Evolutionary conservation across 1,140 invertebrate species (phyloP).

Genomic region (Aphaenogaster floridana): DNA sequence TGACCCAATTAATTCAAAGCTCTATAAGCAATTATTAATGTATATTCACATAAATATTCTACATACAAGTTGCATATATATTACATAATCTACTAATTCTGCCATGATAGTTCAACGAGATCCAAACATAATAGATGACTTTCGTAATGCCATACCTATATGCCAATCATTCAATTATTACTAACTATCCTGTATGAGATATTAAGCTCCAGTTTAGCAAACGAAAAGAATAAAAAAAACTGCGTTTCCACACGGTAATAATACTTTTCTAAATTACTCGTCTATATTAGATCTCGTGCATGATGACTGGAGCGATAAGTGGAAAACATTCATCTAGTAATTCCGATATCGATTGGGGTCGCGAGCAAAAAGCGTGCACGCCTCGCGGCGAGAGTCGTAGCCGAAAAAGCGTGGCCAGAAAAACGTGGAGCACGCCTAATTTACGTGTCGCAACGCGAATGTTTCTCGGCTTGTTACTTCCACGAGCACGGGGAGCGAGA

Average conservation of each 20-base stretch:
- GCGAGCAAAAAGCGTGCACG: conserved; percentile 14
- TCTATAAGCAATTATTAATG: background rate
- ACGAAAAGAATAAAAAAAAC: background rate
- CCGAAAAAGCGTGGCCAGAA: conserved; percentile 2
- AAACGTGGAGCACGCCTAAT: conserved; percentile 17
- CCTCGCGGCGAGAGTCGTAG: background rate
- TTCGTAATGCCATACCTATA: background rate
- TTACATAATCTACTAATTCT: background rate
- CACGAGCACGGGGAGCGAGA: background rate
- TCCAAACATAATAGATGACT: background rate
- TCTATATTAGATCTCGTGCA: background rate
- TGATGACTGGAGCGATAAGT: background rate
- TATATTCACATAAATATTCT: background rate
- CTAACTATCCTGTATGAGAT: background rate
- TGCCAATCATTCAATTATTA: conserved; percentile 13
- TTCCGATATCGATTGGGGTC: conserved; percentile 21
- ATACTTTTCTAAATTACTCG: background rate
- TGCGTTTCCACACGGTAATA: background rate
- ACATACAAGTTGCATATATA: background rate
- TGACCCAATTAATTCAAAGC: background rate
- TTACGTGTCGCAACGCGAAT: conserved; percentile 47
- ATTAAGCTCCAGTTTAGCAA: background rate
- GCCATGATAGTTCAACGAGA: background rate
- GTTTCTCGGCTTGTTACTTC: conserved; percentile 42
- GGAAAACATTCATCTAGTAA: conserved; percentile 5